Base-by-base conservation (phyloP, 2,113 vertebrate species). In the Romanogobio albipinnatus region DNA sequence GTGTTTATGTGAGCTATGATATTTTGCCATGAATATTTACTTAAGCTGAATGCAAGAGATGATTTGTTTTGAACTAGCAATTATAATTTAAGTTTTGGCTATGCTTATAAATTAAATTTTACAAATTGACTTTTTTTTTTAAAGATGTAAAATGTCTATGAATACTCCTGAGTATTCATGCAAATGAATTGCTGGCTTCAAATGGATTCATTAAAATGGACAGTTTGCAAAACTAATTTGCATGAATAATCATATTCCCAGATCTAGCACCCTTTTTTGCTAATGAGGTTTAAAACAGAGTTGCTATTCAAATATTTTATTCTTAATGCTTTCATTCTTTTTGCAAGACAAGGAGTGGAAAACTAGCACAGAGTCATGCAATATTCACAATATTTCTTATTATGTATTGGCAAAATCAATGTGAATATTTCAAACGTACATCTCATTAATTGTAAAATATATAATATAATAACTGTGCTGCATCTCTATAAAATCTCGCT, bases 231-330 rank as follows among this genome's bases (percentile, higher is more conserved):
- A 73, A 8, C 70, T 26, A n/a, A 74, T 74, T 47, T 74, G n/a
- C 71, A 74, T 74, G 43, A 49, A 74, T 49, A 49, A 74, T 74
- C 36, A 49, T 47, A 74, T 74, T 47, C 71, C 43, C 71, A 74
- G n/a, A 26, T 74, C 43, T 49, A 49, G 15, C 22, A 24, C 22
- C 2, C 13, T 47, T 74, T 47, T 49, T 74, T 74, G 71, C 43
- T 49, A 74, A 74, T 74, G 43, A 74, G n/a, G n/a, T 49, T 47
- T 47, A 26, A 24, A 26, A 43, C 71, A 14, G 70, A 74, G 11
- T 47, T 49, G 43, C 5, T 26, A 49, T 49, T 26, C 15, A 15
- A 73, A 74, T 74, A 74, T 49, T 15, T 73, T 26, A 26, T 15
- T 43, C 68, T 39, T 13, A 19, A 68, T 68, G 33, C 3, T 19